phyloP scores from a whole-genome alignment of 2,888 invertebrate species.

The Macrophya alboannulata region DNA sequence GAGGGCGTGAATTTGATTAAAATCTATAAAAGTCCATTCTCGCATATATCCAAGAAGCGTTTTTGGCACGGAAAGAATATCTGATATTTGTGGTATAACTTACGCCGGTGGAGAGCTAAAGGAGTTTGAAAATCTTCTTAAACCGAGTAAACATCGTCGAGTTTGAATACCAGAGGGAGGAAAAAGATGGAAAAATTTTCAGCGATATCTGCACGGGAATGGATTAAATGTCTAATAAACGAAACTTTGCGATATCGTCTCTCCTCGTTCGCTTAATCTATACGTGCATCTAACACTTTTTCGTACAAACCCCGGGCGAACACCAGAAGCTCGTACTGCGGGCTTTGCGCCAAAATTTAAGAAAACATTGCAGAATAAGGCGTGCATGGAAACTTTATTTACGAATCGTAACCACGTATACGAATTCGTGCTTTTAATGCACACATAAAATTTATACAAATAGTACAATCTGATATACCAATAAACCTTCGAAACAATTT shows the following conservation, averaged over 20 bases:
- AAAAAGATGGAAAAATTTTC: conserved; percentile 4
- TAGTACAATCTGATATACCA: no score
- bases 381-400: background rate
- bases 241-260: conserved; percentile 48
- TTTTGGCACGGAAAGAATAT: conserved; percentile 48
- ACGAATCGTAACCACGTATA: background rate
- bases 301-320: background rate
- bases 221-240: conserved; percentile 50
- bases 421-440: background rate
- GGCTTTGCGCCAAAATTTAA: conserved; percentile 40
- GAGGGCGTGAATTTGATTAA: conserved; percentile 9
- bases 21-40: background rate
- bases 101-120: background rate
- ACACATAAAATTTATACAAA: background rate
- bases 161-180: background rate
- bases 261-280: conserved; percentile 42
- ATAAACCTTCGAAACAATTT: no score
- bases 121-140: conserved; percentile 40
- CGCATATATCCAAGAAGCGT: conserved; percentile 24
- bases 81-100: conserved; percentile 24
- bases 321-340: background rate
- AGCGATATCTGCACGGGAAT: conserved; percentile 4
- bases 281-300: conserved; percentile 43
- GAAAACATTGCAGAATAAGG: conserved; percentile 26
- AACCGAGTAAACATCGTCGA: conserved; percentile 18